A percentile compares a stretch with the other conserved stretches of the same genome.
phyloP scores from a whole-genome alignment of 2,888 invertebrate genomes.

The Idaea dimidiata region DNA sequence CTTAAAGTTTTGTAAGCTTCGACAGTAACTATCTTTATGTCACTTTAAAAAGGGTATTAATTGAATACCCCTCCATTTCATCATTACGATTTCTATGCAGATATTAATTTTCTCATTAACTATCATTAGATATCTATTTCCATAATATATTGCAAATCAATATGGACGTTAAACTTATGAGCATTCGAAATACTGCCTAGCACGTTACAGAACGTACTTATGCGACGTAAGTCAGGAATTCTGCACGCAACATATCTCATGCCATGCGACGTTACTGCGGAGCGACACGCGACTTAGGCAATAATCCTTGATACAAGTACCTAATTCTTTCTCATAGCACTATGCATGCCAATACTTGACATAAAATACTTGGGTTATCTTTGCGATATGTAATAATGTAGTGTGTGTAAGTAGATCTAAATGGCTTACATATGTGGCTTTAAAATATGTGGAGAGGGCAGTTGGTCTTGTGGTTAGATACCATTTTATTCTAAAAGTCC shows the following conservation, averaged over 20 bases:
- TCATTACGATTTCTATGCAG: too few species aligned
- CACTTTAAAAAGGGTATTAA: too few species aligned
- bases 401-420: too few species aligned
- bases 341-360: conserved; percentile 1
- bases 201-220: neutral
- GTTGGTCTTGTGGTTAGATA: too few species aligned
- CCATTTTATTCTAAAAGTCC: too few species aligned
- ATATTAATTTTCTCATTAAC: neutral
- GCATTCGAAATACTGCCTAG: neutral
- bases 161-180: neutral
- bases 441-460: too few species aligned
- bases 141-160: neutral
- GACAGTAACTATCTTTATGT: too few species aligned
- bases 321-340: neutral
- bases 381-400: neutral
- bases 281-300: neutral
- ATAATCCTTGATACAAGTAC: neutral
- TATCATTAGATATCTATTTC: neutral
- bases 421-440: too few species aligned
- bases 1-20: too few species aligned
- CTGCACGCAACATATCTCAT: neutral
- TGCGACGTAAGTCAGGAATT: neutral
- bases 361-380: neutral
- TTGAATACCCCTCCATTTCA: too few species aligned
- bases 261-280: neutral